Evolutionary conservation across 2,888 invertebrate genomes (phyloP), one percentile per base, ranked within the genome.

Genomic region (Trissolcus japonicus): DNA sequence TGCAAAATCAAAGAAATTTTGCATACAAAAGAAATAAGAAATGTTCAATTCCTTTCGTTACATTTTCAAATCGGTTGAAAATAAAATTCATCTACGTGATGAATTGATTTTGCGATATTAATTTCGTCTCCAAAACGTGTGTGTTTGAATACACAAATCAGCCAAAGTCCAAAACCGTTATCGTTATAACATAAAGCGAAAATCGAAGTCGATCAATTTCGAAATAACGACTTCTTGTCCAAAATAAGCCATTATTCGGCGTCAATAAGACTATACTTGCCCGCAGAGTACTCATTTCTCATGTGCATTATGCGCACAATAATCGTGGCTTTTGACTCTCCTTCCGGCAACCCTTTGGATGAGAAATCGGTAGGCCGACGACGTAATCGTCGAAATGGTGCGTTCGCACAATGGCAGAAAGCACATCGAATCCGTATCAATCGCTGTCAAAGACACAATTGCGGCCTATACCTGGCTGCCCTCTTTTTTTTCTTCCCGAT

Each of bases 371-470:
- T 73, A 73, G 68, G 50, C 51, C 21, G 53, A 54, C 69, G 76
- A 62, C 62, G 62, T 17, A 48, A 25, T 55, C 76, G 67, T 51
- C 76, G 73, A 76, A 80, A 79, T 80, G 35, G 35, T 35, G 35
- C 79, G 80, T 79, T 74, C 62, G 51, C 9, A 77, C 78, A 78
- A 73, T 77, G 48, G 43, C 65, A 25, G 41, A 66, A 13, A 57
- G 78, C 65, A 75, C 75, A 66, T 81, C 82, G 80, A 84, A 83
- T 85, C 82, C 85, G 83, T 84, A 86, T 86, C 85, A 86, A 86
- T 86, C 84, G 84, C 83, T 84, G 86, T 86, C 86, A 82, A 78
- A 76, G 78, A 66, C 82, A 86, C 84, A 85, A 86, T 86, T 81
- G 83, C 81, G 82, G 78, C 82, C 84, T 85, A 85, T 84, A 48